Conservation (phyloP, 2,888 invertebrate species). For the Euplagia quadripunctaria region DNA sequence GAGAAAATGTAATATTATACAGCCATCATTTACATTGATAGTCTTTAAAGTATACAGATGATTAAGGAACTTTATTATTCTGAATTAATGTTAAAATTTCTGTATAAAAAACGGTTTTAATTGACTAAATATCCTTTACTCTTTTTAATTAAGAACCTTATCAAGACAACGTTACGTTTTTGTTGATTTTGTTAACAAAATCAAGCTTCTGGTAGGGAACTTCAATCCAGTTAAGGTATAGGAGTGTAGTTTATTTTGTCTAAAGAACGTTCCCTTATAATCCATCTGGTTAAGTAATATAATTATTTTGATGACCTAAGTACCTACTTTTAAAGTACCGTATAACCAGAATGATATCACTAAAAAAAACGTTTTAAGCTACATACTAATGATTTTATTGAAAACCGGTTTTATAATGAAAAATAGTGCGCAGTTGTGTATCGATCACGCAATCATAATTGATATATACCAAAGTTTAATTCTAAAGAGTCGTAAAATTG, state of each 20-base stretch:
- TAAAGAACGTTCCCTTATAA: too few relatives aligned
- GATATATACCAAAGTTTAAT: not conserved
- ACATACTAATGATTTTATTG: conserved; percentile 9
- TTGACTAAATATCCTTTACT: too few relatives aligned
- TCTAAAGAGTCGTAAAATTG: not conserved
- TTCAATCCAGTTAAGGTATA: too few relatives aligned
- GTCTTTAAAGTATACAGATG: not conserved
- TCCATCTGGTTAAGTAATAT: too few relatives aligned
- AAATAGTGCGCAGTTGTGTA: conserved; percentile 39
- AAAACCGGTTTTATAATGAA: conserved; percentile 26
- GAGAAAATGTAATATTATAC: not conserved
- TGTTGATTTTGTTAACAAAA: too few relatives aligned
- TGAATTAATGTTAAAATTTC: not conserved
- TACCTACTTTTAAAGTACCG: not conserved
- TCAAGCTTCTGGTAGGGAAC: too few relatives aligned
- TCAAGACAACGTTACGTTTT: too few relatives aligned
- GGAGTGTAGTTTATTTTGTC: too few relatives aligned
- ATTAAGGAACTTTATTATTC: not conserved
- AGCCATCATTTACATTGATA: not conserved
- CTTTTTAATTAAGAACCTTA: too few relatives aligned
- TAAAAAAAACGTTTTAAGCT: not conserved
- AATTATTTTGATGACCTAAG: too few relatives aligned
- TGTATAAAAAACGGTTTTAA: not conserved
- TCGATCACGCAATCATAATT: conserved; percentile 26
- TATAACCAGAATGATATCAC: not conserved